phyloP scores from a whole-genome alignment of 2,113 vertebrate genomes.

The Papio anubis region DNA sequence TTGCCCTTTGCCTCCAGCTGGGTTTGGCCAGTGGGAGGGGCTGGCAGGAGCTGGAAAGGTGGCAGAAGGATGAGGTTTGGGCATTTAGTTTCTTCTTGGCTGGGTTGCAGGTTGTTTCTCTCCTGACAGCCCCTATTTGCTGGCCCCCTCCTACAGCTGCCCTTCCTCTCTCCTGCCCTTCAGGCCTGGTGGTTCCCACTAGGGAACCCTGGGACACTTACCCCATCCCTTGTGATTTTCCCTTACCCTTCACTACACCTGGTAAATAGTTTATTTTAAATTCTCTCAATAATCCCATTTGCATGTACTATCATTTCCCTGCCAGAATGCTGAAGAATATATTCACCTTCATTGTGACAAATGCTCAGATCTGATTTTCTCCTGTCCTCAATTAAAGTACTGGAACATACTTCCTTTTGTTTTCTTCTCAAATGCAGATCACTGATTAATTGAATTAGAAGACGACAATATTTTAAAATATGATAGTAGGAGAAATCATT shows the following conservation, averaged over 20 bases:
- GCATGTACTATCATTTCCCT: neutral
- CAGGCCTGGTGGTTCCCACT: neutral
- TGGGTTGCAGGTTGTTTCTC: neutral
- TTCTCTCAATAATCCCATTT: neutral
- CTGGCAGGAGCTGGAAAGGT: neutral
- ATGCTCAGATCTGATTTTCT: neutral
- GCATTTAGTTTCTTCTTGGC: neutral
- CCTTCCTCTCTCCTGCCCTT: neutral
- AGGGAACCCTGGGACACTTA: neutral
- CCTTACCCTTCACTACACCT: neutral
- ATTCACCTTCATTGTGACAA: neutral
- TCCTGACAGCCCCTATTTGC: neutral
- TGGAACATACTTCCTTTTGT: neutral
- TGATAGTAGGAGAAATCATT: neutral
- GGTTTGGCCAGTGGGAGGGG: neutral
- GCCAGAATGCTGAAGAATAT: neutral
- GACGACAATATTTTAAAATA: slow-evolving; percentile 40
- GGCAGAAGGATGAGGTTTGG: neutral
- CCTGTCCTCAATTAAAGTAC: neutral
- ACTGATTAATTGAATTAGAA: neutral
- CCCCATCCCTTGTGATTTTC: neutral
- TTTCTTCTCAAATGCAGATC: slow-evolving; percentile 25
- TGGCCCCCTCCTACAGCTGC: neutral
- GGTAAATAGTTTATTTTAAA: neutral
- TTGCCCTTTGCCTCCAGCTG: neutral